A percentile compares a stretch with the other conserved stretches of the same genome.
Conservation (phyloP, 1,140 invertebrate species). For the Lysiphlebus fabarum region DNA sequence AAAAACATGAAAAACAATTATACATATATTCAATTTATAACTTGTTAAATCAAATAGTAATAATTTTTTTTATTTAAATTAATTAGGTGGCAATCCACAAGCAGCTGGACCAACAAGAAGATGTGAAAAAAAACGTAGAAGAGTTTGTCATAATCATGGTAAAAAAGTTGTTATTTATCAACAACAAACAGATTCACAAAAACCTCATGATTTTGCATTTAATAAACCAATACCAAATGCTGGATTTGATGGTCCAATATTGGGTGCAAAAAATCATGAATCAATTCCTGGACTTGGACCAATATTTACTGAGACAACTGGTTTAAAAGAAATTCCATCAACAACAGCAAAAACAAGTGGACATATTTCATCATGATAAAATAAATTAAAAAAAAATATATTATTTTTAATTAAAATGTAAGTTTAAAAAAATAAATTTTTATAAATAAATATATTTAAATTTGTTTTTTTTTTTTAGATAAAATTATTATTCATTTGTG, state of each 20-base stretch:
- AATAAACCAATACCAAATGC: neutral
- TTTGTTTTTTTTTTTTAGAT: too few relatives aligned
- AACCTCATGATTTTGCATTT: slow-evolving; percentile 3
- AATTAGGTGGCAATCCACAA: neutral
- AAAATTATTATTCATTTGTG: too few relatives aligned
- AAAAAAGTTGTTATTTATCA: slow-evolving; percentile 10
- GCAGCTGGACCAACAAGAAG: neutral
- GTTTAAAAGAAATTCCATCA: neutral
- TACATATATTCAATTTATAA: too few relatives aligned
- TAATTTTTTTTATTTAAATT: neutral
- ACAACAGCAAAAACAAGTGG: neutral
- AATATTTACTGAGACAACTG: neutral
- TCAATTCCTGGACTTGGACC: too few relatives aligned
- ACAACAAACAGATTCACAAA: slow-evolving; percentile 8
- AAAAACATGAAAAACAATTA: too few relatives aligned
- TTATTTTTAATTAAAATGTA: too few relatives aligned
- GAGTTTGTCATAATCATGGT: slow-evolving; percentile 8
- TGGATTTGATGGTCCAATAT: neutral
- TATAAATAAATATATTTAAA: too few relatives aligned
- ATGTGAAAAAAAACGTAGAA: slow-evolving; percentile 7
- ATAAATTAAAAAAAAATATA: too few relatives aligned
- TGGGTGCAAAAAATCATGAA: neutral
- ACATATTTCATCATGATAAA: too few relatives aligned
- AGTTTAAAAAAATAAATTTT: too few relatives aligned
- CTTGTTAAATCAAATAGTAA: neutral